phyloP scores from a whole-genome alignment of 2,888 invertebrate genomes.

The Macrophya alboannulata region DNA sequence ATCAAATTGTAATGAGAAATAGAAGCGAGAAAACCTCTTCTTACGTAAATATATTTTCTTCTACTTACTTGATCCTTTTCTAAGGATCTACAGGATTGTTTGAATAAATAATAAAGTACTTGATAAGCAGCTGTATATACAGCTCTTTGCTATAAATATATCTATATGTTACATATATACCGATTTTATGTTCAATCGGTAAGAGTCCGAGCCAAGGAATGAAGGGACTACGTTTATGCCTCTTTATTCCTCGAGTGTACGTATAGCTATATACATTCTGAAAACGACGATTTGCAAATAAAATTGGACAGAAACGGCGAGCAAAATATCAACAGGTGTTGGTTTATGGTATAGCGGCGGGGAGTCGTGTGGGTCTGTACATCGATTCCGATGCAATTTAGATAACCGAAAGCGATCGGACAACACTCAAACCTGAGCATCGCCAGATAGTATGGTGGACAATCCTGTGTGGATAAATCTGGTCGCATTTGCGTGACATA shows the following conservation, averaged over 20 bases:
- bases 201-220: not conserved
- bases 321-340: constrained; percentile 75
- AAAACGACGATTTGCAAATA: constrained; percentile 26
- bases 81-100: no score
- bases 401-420: constrained; percentile 76
- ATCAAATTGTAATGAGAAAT: no score
- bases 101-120: no score
- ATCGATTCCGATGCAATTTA: constrained; percentile 79
- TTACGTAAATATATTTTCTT: no score
- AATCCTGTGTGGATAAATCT: constrained; percentile 39
- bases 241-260: not conserved
- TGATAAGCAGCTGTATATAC: no score
- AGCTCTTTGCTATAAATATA: no score
- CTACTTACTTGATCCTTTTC: no score
- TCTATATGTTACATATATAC: not conserved
- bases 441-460: constrained; percentile 28
- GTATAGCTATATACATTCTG: not conserved
- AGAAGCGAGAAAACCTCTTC: no score
- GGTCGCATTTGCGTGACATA: constrained; percentile 47
- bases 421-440: constrained; percentile 64
- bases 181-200: not conserved
- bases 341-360: constrained; percentile 75
- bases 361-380: constrained; percentile 70
- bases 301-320: constrained; percentile 15
- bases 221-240: constrained; percentile 14